Evolutionary conservation across 2,888 invertebrate species (phyloP).

Genomic region (Plagodis pulveraria): DNA sequence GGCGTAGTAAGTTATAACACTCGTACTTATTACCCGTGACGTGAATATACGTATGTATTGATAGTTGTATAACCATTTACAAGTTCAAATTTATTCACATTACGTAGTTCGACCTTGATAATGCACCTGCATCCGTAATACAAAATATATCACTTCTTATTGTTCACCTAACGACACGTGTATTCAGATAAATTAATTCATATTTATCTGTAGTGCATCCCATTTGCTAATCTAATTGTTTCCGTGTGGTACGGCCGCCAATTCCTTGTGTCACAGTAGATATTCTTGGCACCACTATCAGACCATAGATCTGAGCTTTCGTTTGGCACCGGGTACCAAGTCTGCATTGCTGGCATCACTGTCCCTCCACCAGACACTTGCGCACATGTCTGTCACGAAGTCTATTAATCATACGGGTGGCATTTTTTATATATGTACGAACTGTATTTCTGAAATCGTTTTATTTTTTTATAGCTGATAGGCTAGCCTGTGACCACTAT

Average conservation of each 20-base stretch:
- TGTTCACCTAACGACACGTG: conserved; percentile 9
- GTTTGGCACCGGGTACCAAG: conserved; percentile 58
- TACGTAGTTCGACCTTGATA: conserved; percentile 3
- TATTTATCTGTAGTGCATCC: conserved; percentile 29
- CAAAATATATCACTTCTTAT: conserved; percentile 11
- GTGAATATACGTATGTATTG: too few species aligned
- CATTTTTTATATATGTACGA: conserved; percentile 30
- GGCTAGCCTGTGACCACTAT: too few species aligned
- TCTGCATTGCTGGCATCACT: conserved; percentile 51
- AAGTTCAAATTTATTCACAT: neutral
- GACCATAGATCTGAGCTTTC: conserved; percentile 56
- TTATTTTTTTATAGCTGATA: too few species aligned
- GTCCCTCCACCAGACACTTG: conserved; percentile 54
- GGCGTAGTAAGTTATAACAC: too few species aligned
- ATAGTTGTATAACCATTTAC: neutral
- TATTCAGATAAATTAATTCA: conserved; percentile 9
- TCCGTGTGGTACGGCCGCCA: conserved; percentile 34
- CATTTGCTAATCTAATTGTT: conserved; percentile 38
- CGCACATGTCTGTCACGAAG: conserved; percentile 68
- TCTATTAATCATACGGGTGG: conserved; percentile 67
- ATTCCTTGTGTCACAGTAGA: conserved; percentile 25
- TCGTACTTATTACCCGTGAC: too few species aligned
- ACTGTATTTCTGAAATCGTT: conserved; percentile 35
- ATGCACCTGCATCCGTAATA: conserved; percentile 1
- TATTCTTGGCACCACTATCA: conserved; percentile 58